Evolutionary conservation across 2,888 invertebrate genomes (phyloP), one percentile per base, ranked within the genome.

Genomic region (Drosophila diplacantha): DNA sequence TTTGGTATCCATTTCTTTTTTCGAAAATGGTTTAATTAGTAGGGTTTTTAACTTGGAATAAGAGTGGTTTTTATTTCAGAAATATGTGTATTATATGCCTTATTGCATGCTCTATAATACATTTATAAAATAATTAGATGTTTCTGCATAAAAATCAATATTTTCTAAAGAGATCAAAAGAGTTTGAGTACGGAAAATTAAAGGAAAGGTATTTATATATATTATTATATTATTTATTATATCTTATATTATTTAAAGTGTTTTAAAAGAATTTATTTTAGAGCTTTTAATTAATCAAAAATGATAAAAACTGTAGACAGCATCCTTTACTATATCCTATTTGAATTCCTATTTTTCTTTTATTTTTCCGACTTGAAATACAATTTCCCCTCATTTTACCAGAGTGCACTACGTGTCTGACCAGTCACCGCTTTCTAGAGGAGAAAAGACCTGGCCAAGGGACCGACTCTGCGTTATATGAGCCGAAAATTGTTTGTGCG

Each of bases 401-500:
- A 8, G 8, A 56, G 58, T 58, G 58, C 43, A 47, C 32, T 80
- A 80, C 81, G 82, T 78, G 77, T 73, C 81, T 71, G 78, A 79
- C 79, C 76, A 59, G 79, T 24, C 60, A 44, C 34, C 39, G 57
- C 46, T 31, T 20, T 16, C 18, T 26, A 26, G 24, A 31, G 32
- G 43, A 29, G 37, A 34, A 29, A 31, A 22, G 16, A 14, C 47
- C 24, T 32, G 41, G 53, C 47, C 39, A 16, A 59, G 67, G 64
- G 62, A 35, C 51, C 6, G 29, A 11, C 43, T 11, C 43, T 32
- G 76, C 76, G 75, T 79, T 76, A 79, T 79, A 69, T 43, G 80
- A 80, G 80, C 80, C 62, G 74, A 80, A 76, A 76, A 76, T 80
- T 77, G 77, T 67, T 43, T 37, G 43, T 41, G 41, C 34, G n/a